phyloP scores from a whole-genome alignment of 2,888 invertebrate genomes.

The Diogma glabrata region DNA sequence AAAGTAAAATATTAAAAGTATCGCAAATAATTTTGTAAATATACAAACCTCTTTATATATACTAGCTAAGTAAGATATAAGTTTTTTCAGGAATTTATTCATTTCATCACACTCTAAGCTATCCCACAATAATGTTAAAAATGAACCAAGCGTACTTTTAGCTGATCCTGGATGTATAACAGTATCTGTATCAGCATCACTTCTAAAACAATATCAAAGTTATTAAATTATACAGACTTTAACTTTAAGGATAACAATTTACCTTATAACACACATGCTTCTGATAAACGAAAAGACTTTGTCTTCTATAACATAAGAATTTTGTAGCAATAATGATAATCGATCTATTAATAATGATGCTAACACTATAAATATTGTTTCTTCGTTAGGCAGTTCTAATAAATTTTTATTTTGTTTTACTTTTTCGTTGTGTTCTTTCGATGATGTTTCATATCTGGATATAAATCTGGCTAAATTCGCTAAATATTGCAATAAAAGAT shows the following conservation, averaged over 20 bases:
- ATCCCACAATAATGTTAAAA: slow-evolving; percentile 33
- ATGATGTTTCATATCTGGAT: slow-evolving; percentile 19
- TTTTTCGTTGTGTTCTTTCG: slow-evolving; percentile 11
- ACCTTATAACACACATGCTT: slow-evolving; percentile 26
- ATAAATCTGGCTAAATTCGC: slow-evolving; percentile 30
- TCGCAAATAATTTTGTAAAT: slow-evolving; percentile 17
- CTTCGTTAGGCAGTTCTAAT: slow-evolving; percentile 30
- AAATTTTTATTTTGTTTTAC: too few relatives aligned
- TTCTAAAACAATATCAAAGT: too few relatives aligned
- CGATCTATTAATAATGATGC: slow-evolving; percentile 45
- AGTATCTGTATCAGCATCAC: slow-evolving; percentile 26
- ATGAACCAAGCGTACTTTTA: slow-evolving; percentile 28
- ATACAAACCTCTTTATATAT: slow-evolving; percentile 15
- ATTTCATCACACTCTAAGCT: slow-evolving; percentile 33
- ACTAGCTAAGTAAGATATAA: slow-evolving; percentile 15
- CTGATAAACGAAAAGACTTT: slow-evolving; percentile 45
- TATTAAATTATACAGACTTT: too few relatives aligned
- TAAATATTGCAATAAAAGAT: slow-evolving; percentile 29
- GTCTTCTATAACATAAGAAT: slow-evolving; percentile 58
- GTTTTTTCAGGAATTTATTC: slow-evolving; percentile 26
- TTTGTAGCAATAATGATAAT: slow-evolving; percentile 46
- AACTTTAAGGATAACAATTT: too few relatives aligned
- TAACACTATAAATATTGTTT: slow-evolving; percentile 45
- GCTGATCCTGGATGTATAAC: slow-evolving; percentile 24
- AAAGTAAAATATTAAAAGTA: background rate